Conservation (phyloP, 2,888 invertebrate species). For the Clunio marinus region DNA sequence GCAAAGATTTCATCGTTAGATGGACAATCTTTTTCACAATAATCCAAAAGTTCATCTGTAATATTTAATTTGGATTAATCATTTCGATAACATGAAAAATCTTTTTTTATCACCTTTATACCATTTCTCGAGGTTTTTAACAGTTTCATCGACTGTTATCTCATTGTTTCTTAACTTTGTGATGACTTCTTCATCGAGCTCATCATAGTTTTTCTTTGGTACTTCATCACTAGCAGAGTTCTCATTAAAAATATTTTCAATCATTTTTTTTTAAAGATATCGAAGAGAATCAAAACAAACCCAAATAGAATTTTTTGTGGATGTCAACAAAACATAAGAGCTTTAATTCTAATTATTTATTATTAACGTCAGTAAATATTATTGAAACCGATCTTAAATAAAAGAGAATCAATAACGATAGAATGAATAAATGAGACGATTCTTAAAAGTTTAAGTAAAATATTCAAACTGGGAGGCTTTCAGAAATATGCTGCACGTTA, state of each 20-base stretch:
- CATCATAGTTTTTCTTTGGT: constrained; percentile 53
- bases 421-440: too few species aligned
- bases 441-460: too few species aligned
- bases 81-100: neutral
- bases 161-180: constrained; percentile 60
- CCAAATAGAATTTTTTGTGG: neutral
- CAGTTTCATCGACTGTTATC: constrained; percentile 67
- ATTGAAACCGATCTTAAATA: too few species aligned
- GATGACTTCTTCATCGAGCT: constrained; percentile 59
- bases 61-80: constrained; percentile 5
- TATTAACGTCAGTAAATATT: too few species aligned
- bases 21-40: constrained; percentile 74
- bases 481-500: too few species aligned
- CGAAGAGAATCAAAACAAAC: neutral
- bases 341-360: too few species aligned
- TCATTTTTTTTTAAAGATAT: neutral
- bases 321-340: too few species aligned
- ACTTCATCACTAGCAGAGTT: neutral
- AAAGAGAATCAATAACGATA: too few species aligned
- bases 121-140: constrained; percentile 72
- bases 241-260: constrained; percentile 9
- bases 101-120: constrained; percentile 54
- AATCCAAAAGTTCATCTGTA: constrained; percentile 71
- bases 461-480: too few species aligned
- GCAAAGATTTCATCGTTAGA: constrained; percentile 71